A percentile compares a stretch with the other conserved stretches of the same genome.
phyloP scores from a whole-genome alignment of 2,888 invertebrate genomes.

The Lamellibrachia satsuma region DNA sequence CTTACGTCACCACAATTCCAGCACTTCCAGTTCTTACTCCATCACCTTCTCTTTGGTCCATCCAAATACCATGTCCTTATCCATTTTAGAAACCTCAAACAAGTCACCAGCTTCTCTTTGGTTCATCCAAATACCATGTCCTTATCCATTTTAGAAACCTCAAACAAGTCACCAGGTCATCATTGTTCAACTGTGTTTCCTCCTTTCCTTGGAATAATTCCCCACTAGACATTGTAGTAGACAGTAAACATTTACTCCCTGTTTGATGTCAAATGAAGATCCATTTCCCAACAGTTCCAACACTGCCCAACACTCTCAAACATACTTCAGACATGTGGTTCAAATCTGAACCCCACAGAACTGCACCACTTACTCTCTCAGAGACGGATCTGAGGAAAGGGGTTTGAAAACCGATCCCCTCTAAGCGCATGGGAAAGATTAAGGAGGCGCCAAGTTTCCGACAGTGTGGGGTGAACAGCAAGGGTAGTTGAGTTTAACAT shows the following conservation, averaged over 20 bases:
- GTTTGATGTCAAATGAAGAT: neutral
- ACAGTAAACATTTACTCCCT: neutral
- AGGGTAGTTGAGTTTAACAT: neutral
- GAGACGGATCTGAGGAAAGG: neutral
- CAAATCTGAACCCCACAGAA: neutral
- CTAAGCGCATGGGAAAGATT: neutral
- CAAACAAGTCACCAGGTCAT: no score
- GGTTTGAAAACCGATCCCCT: neutral
- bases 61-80: neutral
- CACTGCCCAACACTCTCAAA: neutral
- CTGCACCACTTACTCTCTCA: neutral
- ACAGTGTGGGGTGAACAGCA: neutral
- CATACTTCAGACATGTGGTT: slow-evolving; percentile 11
- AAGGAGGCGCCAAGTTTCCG: neutral
- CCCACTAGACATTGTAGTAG: neutral
- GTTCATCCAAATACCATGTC: neutral
- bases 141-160: neutral
- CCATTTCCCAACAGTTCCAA: neutral
- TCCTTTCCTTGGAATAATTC: neutral
- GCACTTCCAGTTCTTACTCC: neutral
- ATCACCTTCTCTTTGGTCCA: neutral
- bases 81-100: neutral
- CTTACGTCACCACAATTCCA: no score
- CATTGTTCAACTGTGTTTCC: neutral
- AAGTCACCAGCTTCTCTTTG: neutral